Percentiles rank a stretch among this genome's conserved stretches.
These are phyloP conservation scores for Lepidocyrtoides sp. DNA, from an alignment of 2,888 invertebrate species.

Conservation along the genomic window DNA sequence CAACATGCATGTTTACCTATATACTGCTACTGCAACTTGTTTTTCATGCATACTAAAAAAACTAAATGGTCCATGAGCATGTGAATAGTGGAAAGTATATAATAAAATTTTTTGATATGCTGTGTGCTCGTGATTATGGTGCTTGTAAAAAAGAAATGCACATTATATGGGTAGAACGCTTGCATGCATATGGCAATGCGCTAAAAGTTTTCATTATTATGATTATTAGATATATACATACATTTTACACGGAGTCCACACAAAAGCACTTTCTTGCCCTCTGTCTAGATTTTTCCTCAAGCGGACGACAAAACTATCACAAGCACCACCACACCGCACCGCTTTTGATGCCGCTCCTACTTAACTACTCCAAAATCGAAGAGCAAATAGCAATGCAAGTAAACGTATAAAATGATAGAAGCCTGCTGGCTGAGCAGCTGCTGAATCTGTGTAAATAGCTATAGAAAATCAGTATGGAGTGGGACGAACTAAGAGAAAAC, in stretches of 20 bases:
- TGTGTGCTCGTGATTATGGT: not conserved
- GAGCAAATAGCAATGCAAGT: conserved; percentile 36
- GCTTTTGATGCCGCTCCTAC: conserved; percentile 10
- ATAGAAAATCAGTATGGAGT: conserved; percentile 46
- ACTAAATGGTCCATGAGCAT: conserved; percentile 25
- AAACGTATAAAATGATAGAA: not conserved
- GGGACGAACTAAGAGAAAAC: not conserved
- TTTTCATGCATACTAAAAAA: not conserved
- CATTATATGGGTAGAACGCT: not conserved
- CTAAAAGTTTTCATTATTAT: conserved; percentile 1
- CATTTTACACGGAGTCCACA: too few species aligned
- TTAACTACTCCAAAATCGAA: conserved; percentile 55
- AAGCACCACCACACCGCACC: not conserved
- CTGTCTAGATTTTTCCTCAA: conserved; percentile 20
- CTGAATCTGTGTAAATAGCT: conserved; percentile 74
- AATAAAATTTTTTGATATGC: not conserved
- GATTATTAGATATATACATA: not conserved
- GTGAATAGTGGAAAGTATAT: not conserved
- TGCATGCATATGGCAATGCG: conserved; percentile 19
- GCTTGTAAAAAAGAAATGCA: conserved; percentile 2
- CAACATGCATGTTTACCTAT: conserved; percentile 34
- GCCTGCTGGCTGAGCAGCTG: conserved; percentile 58
- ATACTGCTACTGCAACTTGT: not conserved
- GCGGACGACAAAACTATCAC: conserved; percentile 50
- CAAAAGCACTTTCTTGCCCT: not conserved